Percentiles rank a stretch among this genome's conserved stretches.
Conservation (phyloP, 2,888 invertebrate genomes). For the Phyllotreta cruciferae region DNA sequence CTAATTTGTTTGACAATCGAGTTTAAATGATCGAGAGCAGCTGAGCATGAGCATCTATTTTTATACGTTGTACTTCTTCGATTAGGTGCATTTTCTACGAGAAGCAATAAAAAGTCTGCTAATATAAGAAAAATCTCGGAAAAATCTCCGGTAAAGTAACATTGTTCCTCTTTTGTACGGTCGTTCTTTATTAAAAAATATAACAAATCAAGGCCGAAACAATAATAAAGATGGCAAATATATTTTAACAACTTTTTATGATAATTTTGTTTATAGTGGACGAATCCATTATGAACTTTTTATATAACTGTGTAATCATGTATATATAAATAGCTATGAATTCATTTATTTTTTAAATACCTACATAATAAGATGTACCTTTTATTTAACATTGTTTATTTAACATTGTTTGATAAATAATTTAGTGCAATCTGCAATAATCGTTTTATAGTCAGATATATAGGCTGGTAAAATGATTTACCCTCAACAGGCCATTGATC, state of each 20-base stretch:
- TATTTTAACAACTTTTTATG: constrained; percentile 17
- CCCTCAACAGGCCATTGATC: too few relatives aligned
- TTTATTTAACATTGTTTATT: not conserved
- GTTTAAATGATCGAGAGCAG: constrained; percentile 19
- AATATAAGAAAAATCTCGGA: too few relatives aligned
- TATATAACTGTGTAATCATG: constrained; percentile 20
- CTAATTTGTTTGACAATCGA: constrained; percentile 20
- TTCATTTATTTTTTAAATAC: constrained; percentile 4
- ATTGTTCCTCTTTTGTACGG: too few relatives aligned
- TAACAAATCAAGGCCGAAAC: constrained; percentile 6
- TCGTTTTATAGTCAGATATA: too few relatives aligned
- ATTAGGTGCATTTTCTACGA: not conserved
- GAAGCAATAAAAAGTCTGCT: too few relatives aligned
- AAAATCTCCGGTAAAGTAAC: too few relatives aligned
- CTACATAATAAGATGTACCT: not conserved
- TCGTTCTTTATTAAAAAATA: not conserved
- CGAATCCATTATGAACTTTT: constrained; percentile 9
- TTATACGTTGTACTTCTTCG: constrained; percentile 1
- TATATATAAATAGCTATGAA: constrained; percentile 24
- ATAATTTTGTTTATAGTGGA: constrained; percentile 16
- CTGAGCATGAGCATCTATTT: constrained; percentile 22
- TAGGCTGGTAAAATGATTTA: too few relatives aligned
- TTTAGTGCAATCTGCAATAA: not conserved
- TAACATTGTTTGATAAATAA: not conserved
- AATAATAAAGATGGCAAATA: constrained; percentile 11